Evolutionary conservation across 2,888 invertebrate genomes (phyloP).

Genomic region (Mayetiola destructor): DNA sequence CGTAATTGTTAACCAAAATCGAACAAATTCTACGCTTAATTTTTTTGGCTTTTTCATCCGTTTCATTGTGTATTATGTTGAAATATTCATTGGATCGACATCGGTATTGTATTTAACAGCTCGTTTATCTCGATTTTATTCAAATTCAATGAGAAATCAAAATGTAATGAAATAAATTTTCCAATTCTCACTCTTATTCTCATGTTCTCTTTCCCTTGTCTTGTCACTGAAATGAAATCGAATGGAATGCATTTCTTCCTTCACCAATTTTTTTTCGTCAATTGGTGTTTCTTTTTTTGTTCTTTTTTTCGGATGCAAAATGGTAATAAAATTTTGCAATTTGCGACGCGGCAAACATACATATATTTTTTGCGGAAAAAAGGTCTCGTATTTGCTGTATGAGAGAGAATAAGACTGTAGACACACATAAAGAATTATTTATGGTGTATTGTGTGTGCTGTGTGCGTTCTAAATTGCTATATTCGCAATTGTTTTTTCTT

Average conservation of each 20-base stretch:
- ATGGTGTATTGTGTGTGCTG: constrained; percentile 11
- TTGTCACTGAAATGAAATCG: too few relatives aligned
- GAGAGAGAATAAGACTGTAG: too few relatives aligned
- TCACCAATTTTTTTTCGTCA: neutral
- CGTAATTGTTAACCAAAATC: too few relatives aligned
- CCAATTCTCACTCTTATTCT: neutral
- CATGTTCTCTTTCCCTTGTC: neutral
- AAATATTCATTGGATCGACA: too few relatives aligned
- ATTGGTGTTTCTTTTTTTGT: neutral
- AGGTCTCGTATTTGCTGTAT: neutral
- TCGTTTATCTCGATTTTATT: neutral
- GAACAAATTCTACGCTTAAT: too few relatives aligned
- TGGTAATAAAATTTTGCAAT: neutral
- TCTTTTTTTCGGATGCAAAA: neutral
- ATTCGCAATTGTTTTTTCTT: neutral
- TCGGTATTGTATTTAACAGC: constrained; percentile 2
- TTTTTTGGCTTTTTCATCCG: too few relatives aligned
- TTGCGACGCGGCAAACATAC: neutral
- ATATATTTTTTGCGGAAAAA: neutral
- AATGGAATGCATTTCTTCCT: too few relatives aligned
- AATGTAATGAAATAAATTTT: constrained; percentile 5
- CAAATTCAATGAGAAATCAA: constrained; percentile 11
- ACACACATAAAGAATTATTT: constrained; percentile 8
- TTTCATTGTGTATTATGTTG: too few relatives aligned
- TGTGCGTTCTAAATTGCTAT: constrained; percentile 3